Evolutionary conservation across 2,113 vertebrate genomes (phyloP).

Genomic region (Clarias gariepinus): DNA sequence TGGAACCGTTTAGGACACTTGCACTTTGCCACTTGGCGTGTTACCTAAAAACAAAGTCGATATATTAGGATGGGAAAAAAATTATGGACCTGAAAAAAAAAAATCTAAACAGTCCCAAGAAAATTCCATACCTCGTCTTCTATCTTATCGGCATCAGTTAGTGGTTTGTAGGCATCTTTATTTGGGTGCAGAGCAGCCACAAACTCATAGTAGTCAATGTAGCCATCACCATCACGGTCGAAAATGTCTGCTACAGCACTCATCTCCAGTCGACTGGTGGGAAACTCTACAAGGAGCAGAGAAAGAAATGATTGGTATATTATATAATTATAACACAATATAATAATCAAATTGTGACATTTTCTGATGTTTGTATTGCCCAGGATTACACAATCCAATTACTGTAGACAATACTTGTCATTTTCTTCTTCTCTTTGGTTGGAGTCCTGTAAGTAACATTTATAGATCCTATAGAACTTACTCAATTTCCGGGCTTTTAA

Average conservation of each 20-base stretch:
- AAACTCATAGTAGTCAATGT: constrained; percentile 99
- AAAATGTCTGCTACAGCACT: constrained; percentile 99
- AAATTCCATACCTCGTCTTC: constrained; percentile 88
- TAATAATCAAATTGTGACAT: too few relatives aligned
- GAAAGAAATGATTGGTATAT: not conserved
- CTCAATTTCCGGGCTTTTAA: too few relatives aligned
- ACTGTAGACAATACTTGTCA: too few relatives aligned
- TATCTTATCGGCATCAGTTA: constrained; percentile 98
- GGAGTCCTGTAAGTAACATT: too few relatives aligned
- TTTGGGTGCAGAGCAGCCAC: constrained; percentile 97
- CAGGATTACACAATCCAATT: too few relatives aligned
- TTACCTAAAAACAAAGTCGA: constrained; percentile 79
- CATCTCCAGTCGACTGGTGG: constrained; percentile 96
- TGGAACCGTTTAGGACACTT: constrained; percentile 99
- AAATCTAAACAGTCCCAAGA: not conserved
- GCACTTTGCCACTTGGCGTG: constrained; percentile 96
- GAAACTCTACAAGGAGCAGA: constrained; percentile 79
- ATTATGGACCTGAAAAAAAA: not conserved
- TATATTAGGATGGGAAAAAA: not conserved
- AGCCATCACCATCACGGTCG: constrained; percentile 94
- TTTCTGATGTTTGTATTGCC: too few relatives aligned
- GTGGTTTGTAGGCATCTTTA: constrained; percentile 96
- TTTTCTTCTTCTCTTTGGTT: too few relatives aligned
- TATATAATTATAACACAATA: too few relatives aligned
- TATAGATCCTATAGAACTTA: too few relatives aligned